Evolutionary conservation across 2,888 invertebrate genomes (phyloP).

Genomic region (Miltochrista miniata): DNA sequence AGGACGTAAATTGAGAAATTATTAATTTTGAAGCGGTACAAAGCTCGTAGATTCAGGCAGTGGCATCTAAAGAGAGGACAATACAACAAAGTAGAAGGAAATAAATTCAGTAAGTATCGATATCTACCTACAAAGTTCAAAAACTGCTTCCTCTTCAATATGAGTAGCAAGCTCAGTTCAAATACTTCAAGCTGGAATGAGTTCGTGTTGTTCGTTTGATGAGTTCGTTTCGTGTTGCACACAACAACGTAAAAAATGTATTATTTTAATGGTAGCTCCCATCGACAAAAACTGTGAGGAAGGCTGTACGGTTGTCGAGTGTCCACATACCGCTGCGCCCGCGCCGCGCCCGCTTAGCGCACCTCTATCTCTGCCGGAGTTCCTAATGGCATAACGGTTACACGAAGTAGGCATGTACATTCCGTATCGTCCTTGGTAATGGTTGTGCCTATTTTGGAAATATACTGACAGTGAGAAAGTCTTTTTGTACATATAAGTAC

Average conservation of each 20-base stretch:
- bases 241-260: slow-evolving; percentile 25
- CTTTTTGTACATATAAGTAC: slow-evolving; percentile 21
- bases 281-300: slow-evolving; percentile 7
- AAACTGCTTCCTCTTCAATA: background rate
- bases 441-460: slow-evolving; percentile 30
- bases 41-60: no score
- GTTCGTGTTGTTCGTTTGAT: slow-evolving; percentile 23
- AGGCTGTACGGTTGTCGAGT: background rate
- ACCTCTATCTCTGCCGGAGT: slow-evolving; percentile 11
- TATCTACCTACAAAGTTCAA: background rate
- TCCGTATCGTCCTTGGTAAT: slow-evolving; percentile 35
- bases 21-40: no score
- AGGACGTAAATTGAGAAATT: no score
- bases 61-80: no score
- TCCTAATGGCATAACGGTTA: slow-evolving; percentile 50
- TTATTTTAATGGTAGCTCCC: slow-evolving; percentile 31
- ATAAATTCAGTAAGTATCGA: no score
- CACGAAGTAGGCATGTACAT: slow-evolving; percentile 34
- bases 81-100: no score
- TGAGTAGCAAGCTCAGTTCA: slow-evolving; percentile 17
- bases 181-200: slow-evolving; percentile 13
- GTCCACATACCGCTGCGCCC: slow-evolving; percentile 23
- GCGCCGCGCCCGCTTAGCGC: slow-evolving; percentile 1
- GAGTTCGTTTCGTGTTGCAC: no score
- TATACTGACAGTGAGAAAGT: slow-evolving; percentile 28